These are phyloP conservation scores for Schrankia costaestrigalis DNA, from an alignment of 2,888 invertebrate species.

Conservation along the genomic window DNA sequence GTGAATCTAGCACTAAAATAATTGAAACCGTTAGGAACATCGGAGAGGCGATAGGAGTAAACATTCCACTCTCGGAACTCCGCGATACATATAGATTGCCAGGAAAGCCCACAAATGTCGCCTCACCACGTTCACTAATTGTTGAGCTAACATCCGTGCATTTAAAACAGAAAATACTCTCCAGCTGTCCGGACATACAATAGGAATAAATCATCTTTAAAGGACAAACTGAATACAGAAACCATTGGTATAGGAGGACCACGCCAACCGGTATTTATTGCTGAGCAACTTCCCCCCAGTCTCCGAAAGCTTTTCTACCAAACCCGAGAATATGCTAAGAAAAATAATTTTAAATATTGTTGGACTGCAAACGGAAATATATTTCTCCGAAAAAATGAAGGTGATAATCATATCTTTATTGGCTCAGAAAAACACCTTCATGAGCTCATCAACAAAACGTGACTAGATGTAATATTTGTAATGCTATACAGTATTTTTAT, in stretches of 20 bases:
- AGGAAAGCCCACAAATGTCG: too few relatives aligned
- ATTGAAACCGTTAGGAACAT: conserved; percentile 2
- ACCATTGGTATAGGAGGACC: background rate
- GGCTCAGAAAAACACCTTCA: background rate
- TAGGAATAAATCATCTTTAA: background rate
- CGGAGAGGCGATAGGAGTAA: conserved; percentile 2
- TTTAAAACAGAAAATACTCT: too few relatives aligned
- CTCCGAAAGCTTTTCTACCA: background rate
- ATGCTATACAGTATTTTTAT: background rate
- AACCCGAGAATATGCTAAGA: background rate
- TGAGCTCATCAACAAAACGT: background rate
- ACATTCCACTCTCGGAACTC: background rate
- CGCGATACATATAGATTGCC: too few relatives aligned
- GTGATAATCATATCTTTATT: background rate
- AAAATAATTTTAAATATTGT: background rate
- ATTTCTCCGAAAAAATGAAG: background rate
- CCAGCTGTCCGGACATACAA: too few relatives aligned
- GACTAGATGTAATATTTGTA: background rate
- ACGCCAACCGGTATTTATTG: background rate
- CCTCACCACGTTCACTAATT: too few relatives aligned
- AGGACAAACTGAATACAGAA: background rate
- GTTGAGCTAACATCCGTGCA: too few relatives aligned
- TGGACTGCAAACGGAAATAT: background rate
- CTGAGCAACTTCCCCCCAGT: background rate
- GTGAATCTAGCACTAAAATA: background rate